A percentile compares a stretch with the other conserved stretches of the same genome.
Conservation (phyloP, 2,888 invertebrate species). For the Archips xylosteana region DNA sequence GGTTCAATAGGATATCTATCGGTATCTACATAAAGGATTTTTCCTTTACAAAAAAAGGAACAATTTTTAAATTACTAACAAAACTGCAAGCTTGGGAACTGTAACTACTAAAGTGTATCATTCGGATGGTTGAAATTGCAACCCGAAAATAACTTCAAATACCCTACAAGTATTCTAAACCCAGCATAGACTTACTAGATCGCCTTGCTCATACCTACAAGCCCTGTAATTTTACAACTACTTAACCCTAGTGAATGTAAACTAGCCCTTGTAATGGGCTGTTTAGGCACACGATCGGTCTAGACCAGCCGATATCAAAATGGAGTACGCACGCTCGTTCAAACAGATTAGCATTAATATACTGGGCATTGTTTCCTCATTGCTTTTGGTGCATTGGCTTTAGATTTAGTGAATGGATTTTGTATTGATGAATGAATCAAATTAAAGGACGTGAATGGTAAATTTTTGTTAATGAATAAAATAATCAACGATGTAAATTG, state of each 20-base stretch:
- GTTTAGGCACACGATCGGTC: constrained; percentile 41
- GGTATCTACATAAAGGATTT: too few relatives aligned
- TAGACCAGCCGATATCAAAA: constrained; percentile 40
- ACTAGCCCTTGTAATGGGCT: constrained; percentile 47
- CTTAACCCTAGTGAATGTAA: constrained; percentile 48
- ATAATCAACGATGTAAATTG: not conserved
- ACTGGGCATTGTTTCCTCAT: constrained; percentile 40
- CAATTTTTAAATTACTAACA: too few relatives aligned
- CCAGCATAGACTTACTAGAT: constrained; percentile 1
- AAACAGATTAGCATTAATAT: constrained; percentile 41
- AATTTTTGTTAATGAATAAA: not conserved
- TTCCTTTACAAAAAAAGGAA: too few relatives aligned
- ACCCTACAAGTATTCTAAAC: not conserved
- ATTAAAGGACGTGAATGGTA: not conserved
- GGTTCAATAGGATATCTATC: too few relatives aligned
- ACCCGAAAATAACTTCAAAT: not conserved
- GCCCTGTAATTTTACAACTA: constrained; percentile 39
- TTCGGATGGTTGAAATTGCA: not conserved
- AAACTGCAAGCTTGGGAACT: too few relatives aligned
- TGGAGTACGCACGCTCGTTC: constrained; percentile 41
- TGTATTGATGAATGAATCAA: constrained; percentile 19
- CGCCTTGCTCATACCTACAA: constrained; percentile 15
- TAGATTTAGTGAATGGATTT: constrained; percentile 33
- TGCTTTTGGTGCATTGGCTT: constrained; percentile 33
- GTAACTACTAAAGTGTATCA: too few relatives aligned